A percentile compares a stretch with the other conserved stretches of the same genome.
Conservation (phyloP, 2,797 vertebrate genomes). For the Melanogrammus aeglefinus region DNA sequence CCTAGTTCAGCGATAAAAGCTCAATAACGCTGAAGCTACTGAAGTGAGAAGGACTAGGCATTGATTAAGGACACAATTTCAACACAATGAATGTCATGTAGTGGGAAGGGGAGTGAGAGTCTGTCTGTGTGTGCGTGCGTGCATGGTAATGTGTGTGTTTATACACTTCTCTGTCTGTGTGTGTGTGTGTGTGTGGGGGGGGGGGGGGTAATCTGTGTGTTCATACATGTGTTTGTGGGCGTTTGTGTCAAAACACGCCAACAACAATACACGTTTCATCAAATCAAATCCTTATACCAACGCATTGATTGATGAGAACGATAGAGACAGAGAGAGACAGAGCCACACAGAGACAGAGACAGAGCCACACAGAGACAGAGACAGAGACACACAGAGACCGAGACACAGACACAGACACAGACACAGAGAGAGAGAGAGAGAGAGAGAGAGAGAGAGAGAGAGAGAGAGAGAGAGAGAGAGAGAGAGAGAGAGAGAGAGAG, state of each 20-base stretch:
- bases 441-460: not conserved
- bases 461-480: not conserved
- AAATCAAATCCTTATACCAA: not conserved
- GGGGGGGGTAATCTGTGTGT: not conserved
- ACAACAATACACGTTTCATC: not conserved
- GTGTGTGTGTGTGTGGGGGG: not conserved
- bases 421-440: not conserved
- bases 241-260: not conserved
- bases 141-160: not conserved
- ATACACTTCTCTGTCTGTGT: not conserved
- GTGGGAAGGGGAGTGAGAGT: not conserved
- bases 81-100: not conserved
- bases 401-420: constrained; percentile 7
- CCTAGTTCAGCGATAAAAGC: not conserved
- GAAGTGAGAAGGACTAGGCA: not conserved
- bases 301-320: not conserved
- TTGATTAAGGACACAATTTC: constrained; percentile 4
- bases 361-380: not conserved
- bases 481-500: constrained; percentile 3
- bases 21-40: constrained; percentile 2
- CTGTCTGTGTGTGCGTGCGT: not conserved
- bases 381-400: not conserved
- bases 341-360: too few species aligned
- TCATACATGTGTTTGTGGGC: not conserved
- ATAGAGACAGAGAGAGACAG: constrained; percentile 1